These are phyloP conservation scores for Paraescarpia echinospica DNA, from an alignment of 1,140 invertebrate genomes.

Conservation along the genomic window DNA sequence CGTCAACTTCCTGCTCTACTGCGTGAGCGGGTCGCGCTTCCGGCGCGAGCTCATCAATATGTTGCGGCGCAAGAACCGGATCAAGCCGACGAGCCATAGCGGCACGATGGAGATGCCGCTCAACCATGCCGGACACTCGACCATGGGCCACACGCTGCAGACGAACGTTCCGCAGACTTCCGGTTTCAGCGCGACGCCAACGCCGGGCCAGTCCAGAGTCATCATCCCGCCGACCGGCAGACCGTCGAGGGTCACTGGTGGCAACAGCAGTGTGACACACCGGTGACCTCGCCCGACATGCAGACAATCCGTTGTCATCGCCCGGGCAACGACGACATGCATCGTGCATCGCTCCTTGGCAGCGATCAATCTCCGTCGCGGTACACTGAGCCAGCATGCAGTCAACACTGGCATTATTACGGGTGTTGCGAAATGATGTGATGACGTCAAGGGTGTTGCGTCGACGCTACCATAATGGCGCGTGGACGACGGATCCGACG, in stretches of 20 bases:
- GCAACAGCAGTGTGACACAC: not conserved
- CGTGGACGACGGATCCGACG: not conserved
- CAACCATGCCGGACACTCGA: not conserved
- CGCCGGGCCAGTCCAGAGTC: not conserved
- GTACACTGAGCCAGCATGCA: not conserved
- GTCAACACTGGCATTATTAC: not conserved
- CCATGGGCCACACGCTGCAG: not conserved
- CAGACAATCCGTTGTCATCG: not conserved
- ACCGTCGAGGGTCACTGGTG: not conserved
- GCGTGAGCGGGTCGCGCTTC: constrained; percentile 79
- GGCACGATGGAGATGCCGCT: not conserved
- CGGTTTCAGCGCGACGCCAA: not conserved
- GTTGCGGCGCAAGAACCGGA: not conserved
- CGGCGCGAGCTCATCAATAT: constrained; percentile 44
- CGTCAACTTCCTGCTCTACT: constrained; percentile 83
- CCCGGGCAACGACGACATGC: not conserved
- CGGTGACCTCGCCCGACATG: not conserved
- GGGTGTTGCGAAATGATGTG: not conserved
- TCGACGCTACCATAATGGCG: too few species aligned
- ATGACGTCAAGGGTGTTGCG: too few species aligned
- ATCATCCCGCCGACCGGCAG: not conserved
- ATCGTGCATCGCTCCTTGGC: not conserved
- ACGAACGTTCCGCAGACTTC: not conserved
- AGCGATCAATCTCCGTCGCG: not conserved
- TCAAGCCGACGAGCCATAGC: not conserved